phyloP scores from a whole-genome alignment of 2,797 vertebrate species.

The Moxostoma hubbsi region DNA sequence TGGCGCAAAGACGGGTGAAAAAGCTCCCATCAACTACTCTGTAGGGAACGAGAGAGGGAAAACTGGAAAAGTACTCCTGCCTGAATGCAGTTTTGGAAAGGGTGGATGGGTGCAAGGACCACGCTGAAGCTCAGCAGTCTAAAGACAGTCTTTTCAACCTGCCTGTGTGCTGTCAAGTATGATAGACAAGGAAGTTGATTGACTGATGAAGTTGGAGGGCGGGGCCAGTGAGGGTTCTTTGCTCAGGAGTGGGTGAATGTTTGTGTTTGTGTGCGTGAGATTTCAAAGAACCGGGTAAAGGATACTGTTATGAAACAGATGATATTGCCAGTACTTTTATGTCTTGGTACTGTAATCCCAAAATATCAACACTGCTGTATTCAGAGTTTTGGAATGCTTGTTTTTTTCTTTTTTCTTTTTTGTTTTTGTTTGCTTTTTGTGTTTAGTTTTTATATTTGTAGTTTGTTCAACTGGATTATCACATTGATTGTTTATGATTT shows the following conservation, averaged over 20 bases:
- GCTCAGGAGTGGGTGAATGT: conserved; percentile 39
- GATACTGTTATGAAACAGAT: conserved; percentile 11
- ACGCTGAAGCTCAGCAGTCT: conserved; percentile 56
- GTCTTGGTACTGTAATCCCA: conserved; percentile 38
- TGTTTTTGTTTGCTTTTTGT: conserved; percentile 8
- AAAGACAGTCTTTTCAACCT: conserved; percentile 62
- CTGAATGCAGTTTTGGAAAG: conserved; percentile 34
- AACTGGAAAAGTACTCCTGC: conserved; percentile 1
- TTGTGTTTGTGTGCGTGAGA: conserved; percentile 46
- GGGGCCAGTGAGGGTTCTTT: conserved; percentile 44
- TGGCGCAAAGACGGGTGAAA: conserved; percentile 94
- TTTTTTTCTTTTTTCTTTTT: conserved; percentile 1
- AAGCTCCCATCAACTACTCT: conserved; percentile 96
- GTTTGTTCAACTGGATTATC: conserved; percentile 13
- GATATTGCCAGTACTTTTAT: conserved; percentile 30
- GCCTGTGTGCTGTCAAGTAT: conserved; percentile 58
- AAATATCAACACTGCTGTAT: conserved; percentile 61
- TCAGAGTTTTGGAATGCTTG: conserved; percentile 57
- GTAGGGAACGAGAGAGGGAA: conserved; percentile 70
- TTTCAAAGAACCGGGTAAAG: conserved; percentile 54
- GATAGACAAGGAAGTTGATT: conserved; percentile 64
- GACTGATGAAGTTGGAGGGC: conserved; percentile 60
- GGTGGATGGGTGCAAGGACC: conserved; percentile 31
- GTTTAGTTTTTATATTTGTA: neutral
- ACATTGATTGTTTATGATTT: neutral